A percentile compares a stretch with the other conserved stretches of the same genome.
phyloP scores from a whole-genome alignment of 2,888 invertebrate genomes.

The Heliconius aoede region DNA sequence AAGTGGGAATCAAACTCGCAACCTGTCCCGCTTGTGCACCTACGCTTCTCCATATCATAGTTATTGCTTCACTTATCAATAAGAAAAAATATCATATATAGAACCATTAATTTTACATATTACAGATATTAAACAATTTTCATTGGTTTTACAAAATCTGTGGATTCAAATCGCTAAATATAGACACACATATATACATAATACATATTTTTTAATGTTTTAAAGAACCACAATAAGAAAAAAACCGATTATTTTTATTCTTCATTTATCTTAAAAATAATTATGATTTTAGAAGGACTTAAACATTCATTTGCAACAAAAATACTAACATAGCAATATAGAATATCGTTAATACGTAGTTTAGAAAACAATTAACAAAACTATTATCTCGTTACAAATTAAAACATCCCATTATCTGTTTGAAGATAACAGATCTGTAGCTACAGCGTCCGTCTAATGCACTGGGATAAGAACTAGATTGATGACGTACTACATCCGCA shows the following conservation, averaged over 20 bases:
- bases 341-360: not conserved
- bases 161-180: not conserved
- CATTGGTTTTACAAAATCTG: not conserved
- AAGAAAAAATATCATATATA: not conserved
- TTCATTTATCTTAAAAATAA: too few relatives aligned
- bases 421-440: conserved; percentile 14
- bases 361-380: conserved; percentile 3
- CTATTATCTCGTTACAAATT: conserved; percentile 11
- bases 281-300: not conserved
- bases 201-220: too few relatives aligned
- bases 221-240: too few relatives aligned
- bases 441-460: conserved; percentile 26
- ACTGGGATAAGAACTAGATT: conserved; percentile 39
- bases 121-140: not conserved
- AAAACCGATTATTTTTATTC: too few relatives aligned
- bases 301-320: not conserved
- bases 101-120: not conserved
- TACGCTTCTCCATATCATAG: too few relatives aligned
- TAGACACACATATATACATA: not conserved
- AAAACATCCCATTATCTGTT: conserved; percentile 22
- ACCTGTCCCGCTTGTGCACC: too few relatives aligned
- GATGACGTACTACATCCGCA: conserved; percentile 33
- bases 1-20: not conserved
- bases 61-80: too few relatives aligned
- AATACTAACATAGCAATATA: not conserved